A percentile compares a stretch with the other conserved stretches of the same genome.
Conservation (phyloP, 2,113 vertebrate species). For the Puffinus mauretanicus region DNA sequence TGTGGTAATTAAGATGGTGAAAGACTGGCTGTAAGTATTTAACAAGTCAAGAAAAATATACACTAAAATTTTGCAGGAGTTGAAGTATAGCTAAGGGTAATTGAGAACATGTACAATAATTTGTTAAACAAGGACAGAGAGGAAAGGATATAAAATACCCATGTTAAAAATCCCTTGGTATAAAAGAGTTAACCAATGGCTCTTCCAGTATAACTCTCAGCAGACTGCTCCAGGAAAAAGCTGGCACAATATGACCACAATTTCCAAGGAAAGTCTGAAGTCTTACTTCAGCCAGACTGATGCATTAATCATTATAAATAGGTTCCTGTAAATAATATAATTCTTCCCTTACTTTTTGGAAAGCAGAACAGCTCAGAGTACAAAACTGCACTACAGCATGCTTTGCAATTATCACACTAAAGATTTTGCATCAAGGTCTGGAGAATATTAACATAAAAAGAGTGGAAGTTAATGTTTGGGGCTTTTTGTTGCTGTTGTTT, state of each 20-base stretch:
- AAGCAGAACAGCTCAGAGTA: neutral
- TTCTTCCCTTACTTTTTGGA: neutral
- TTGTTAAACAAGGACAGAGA: neutral
- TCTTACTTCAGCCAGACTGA: neutral
- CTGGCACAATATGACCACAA: neutral
- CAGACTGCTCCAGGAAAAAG: neutral
- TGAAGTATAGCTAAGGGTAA: neutral
- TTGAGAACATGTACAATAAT: neutral
- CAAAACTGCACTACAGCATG: neutral
- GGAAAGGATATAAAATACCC: neutral
- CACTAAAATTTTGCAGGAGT: neutral
- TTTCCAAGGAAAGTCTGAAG: neutral
- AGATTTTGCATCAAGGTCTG: neutral
- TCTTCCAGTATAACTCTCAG: neutral
- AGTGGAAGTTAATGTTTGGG: neutral
- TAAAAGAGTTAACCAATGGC: neutral
- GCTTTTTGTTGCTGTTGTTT: neutral
- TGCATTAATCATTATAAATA: slow-evolving; percentile 13
- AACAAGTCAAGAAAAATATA: neutral
- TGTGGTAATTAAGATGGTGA: neutral
- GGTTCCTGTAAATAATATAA: neutral
- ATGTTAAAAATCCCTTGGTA: neutral
- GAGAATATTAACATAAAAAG: neutral
- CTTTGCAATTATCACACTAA: neutral
- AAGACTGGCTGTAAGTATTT: neutral